Base-by-base conservation (phyloP, 2,888 invertebrate species). In the Diachrysia chrysitis region DNA sequence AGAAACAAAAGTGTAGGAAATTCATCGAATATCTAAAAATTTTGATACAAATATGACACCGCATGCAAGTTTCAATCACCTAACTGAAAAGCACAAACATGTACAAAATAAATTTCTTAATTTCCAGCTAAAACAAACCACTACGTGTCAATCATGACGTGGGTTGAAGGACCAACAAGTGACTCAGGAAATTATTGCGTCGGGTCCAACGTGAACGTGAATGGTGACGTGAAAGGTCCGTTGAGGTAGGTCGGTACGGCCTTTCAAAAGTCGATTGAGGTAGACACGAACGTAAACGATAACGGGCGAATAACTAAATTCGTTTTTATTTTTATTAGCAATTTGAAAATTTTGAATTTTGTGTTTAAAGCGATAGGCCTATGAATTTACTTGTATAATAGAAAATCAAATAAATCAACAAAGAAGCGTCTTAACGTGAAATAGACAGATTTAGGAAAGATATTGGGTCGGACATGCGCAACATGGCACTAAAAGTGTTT, bases 261-360 rank as follows among this genome's bases (percentile, higher is more conserved):
- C 42, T n/a, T 42, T 42, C 42, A n/a, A 42, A n/a, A 42, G n/a
- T 42, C n/a, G n/a, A 42, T 42, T 42, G 42, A 42, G 42, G 42
- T 42, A 42, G 42, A n/a, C 42, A n/a, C 1, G 0, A n/a, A n/a
- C n/a, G 42, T n/a, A 7, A 42, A n/a, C n/a, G 42, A n/a, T 16
- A 42, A 6, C n/a, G 42, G n/a, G n/a, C n/a, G 10, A n/a, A n/a
- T 14, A 42, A n/a, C 0, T n/a, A 3, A 42, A 6, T 4, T 42
- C 6, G 42, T 42, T n/a, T n/a, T n/a, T n/a, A n/a, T n/a, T n/a
- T n/a, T n/a, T n/a, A n/a, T n/a, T n/a, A n/a, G n/a, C n/a, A n/a
- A n/a, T n/a, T n/a, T n/a, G n/a, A n/a, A n/a, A n/a, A n/a, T n/a
- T n/a, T n/a, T n/a, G n/a, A n/a, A n/a, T n/a, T n/a, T n/a, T n/a